Conservation (phyloP, 2,797 vertebrate species). For the Neomorphus geoffroyi region DNA sequence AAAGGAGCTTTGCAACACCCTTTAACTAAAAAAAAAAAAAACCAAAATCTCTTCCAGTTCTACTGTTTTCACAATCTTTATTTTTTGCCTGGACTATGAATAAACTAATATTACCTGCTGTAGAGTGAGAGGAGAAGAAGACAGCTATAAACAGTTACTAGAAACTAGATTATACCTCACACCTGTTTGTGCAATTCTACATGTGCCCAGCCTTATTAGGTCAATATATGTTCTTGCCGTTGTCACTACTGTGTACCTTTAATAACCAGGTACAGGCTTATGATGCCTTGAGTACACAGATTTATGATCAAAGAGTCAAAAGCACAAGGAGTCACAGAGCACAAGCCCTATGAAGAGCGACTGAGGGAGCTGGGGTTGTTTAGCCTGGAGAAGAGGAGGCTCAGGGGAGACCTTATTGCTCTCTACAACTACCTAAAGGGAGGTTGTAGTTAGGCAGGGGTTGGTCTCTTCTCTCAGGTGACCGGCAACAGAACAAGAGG, state of each 20-base stretch:
- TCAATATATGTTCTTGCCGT: not conserved
- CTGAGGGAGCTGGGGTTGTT: too few species aligned
- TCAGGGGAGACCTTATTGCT: too few species aligned
- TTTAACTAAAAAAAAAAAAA: not conserved
- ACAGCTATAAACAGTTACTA: not conserved
- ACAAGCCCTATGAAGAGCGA: too few species aligned
- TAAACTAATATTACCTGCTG: not conserved
- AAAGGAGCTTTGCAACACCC: not conserved
- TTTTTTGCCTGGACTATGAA: not conserved
- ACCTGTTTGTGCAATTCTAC: not conserved
- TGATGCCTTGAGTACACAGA: not conserved
- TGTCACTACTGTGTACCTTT: not conserved
- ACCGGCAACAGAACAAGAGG: too few species aligned
- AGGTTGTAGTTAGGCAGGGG: too few species aligned
- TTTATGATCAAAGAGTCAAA: not conserved
- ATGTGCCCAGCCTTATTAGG: not conserved
- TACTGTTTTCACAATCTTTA: not conserved
- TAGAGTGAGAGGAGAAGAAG: not conserved
- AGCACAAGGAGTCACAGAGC: too few species aligned
- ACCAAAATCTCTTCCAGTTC: not conserved
- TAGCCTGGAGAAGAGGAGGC: too few species aligned
- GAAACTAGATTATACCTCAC: not conserved
- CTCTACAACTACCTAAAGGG: too few species aligned
- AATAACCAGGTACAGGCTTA: not conserved
- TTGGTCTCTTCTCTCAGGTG: too few species aligned